These are phyloP conservation scores for Caloenas nicobarica DNA, from an alignment of 2,113 vertebrate species.

Conservation along the genomic window DNA sequence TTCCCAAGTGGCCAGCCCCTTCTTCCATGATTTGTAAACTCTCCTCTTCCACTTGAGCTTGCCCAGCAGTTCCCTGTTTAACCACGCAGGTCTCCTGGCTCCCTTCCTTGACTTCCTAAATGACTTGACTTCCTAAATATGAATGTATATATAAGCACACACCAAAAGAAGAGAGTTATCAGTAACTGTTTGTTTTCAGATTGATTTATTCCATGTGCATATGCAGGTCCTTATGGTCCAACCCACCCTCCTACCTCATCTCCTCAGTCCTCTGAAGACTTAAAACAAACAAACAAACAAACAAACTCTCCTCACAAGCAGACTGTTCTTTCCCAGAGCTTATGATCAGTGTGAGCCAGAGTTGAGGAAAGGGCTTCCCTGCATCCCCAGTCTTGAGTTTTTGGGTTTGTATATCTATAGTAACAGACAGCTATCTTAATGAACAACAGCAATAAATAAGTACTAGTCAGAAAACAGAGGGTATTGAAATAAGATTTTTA, in stretches of 20 bases:
- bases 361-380: neutral
- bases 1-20: no score
- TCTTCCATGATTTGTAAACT: no score
- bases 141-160: neutral
- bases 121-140: no score
- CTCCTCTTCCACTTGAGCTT: no score
- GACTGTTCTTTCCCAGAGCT: neutral
- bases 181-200: neutral
- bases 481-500: neutral
- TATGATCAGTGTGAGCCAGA: neutral
- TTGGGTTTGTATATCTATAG: neutral
- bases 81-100: no score
- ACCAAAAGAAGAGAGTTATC: neutral
- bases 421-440: neutral
- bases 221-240: neutral
- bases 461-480: neutral
- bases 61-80: no score
- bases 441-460: neutral
- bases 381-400: neutral
- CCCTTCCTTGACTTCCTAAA: no score
- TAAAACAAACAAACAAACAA: neutral
- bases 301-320: neutral
- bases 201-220: neutral
- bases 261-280: neutral
- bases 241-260: neutral